Evolutionary conservation across 2,888 invertebrate genomes (phyloP).

Genomic region (Anthrax anthrax): DNA sequence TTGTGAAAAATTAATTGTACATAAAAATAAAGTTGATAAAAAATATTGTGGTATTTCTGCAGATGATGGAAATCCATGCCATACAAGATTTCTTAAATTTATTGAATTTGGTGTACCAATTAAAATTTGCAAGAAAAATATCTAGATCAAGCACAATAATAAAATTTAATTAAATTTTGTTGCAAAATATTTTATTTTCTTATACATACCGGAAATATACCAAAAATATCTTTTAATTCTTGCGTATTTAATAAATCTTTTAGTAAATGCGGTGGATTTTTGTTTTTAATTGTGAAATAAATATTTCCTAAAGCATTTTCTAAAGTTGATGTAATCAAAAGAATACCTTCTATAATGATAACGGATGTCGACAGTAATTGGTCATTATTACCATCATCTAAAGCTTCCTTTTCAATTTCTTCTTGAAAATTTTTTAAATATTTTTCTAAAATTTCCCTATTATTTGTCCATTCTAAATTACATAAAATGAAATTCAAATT

Average conservation of each 20-base stretch:
- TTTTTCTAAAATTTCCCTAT: not conserved
- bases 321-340: slow-evolving; percentile 20
- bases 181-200: not conserved
- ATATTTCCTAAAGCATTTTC: slow-evolving; percentile 23
- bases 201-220: slow-evolving; percentile 25
- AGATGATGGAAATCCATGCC: slow-evolving; percentile 40
- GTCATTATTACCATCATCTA: too few relatives aligned
- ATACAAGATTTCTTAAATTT: slow-evolving; percentile 38
- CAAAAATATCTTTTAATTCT: slow-evolving; percentile 27
- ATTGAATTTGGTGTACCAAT: slow-evolving; percentile 38
- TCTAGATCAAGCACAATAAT: slow-evolving; percentile 19
- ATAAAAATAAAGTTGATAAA: slow-evolving; percentile 23
- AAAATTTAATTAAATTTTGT: not conserved
- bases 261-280: slow-evolving; percentile 32
- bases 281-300: slow-evolving; percentile 14
- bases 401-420: not conserved
- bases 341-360: slow-evolving; percentile 15
- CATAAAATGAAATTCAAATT: not conserved
- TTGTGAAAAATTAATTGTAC: slow-evolving; percentile 18
- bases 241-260: slow-evolving; percentile 33
- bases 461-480: slow-evolving; percentile 4
- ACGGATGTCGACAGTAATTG: too few relatives aligned
- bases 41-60: slow-evolving; percentile 31
- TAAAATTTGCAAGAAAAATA: slow-evolving; percentile 31
- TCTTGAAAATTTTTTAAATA: not conserved